Evolutionary conservation across 2,113 vertebrate species (phyloP).

Genomic region (Chionomys nivalis): DNA sequence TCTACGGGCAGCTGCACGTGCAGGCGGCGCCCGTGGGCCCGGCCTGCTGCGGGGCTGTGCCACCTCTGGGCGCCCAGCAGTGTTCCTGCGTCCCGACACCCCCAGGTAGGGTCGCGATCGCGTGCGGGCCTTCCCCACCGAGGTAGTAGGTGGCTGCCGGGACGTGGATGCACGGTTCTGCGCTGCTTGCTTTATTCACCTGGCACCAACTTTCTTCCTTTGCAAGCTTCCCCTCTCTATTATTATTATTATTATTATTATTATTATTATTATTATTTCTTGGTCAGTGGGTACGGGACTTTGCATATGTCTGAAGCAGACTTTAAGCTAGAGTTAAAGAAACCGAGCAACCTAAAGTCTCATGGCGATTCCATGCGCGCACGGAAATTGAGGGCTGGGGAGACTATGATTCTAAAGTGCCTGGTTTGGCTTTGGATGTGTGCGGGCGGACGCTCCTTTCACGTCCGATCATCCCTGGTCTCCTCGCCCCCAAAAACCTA

Average conservation of each 20-base stretch:
- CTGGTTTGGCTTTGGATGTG: neutral
- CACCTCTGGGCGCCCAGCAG: slow-evolving; percentile 92
- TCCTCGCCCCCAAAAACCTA: neutral
- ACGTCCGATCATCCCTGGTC: neutral
- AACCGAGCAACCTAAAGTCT: neutral
- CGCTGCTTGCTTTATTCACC: neutral
- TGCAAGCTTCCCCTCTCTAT: accelerated
- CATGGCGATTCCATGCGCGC: neutral
- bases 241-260: too few species aligned
- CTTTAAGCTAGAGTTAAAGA: neutral
- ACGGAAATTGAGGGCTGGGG: neutral
- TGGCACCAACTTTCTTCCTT: neutral
- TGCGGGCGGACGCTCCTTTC: neutral
- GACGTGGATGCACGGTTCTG: neutral
- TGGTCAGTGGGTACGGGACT: neutral
- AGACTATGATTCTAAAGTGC: neutral
- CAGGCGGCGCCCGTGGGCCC: slow-evolving; percentile 92
- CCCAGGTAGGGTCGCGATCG: slow-evolving; percentile 64
- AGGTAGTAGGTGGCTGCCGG: neutral
- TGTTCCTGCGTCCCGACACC: slow-evolving; percentile 93
- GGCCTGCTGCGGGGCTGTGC: slow-evolving; percentile 93
- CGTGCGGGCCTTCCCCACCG: neutral
- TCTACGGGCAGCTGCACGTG: slow-evolving; percentile 96
- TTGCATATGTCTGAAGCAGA: neutral
- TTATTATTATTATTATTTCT: neutral